Evolutionary conservation across 2,113 vertebrate species (phyloP).

Genomic region (Chunga burmeisteri): DNA sequence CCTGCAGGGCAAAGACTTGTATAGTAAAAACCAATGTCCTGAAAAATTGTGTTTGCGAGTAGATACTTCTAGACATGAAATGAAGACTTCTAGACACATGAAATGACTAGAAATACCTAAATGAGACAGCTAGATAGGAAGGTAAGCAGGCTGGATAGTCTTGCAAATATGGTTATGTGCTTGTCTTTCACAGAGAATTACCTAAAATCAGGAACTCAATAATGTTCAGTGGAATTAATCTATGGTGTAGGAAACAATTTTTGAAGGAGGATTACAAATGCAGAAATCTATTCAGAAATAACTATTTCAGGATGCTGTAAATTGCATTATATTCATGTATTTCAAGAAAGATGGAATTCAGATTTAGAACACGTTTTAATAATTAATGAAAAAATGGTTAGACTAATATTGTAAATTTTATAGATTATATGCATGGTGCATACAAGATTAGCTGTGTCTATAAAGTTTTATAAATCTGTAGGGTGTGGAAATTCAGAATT

Average conservation of each 20-base stretch:
- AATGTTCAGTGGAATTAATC: not conserved
- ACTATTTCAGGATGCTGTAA: not conserved
- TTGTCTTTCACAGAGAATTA: not conserved
- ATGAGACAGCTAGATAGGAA: not conserved
- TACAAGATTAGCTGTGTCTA: not conserved
- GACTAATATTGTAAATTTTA: not conserved
- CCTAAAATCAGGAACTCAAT: not conserved
- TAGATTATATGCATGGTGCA: not conserved
- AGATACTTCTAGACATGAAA: not conserved
- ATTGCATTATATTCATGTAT: not conserved
- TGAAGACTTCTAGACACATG: not conserved
- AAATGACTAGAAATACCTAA: not conserved
- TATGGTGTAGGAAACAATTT: not conserved
- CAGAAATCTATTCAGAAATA: not conserved
- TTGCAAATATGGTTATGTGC: not conserved
- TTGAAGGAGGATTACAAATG: not conserved
- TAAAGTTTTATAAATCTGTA: not conserved
- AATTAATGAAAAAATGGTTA: not conserved
- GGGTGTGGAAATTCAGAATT: not conserved
- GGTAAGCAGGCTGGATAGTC: not conserved
- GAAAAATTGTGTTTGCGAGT: not conserved
- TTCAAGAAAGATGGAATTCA: not conserved
- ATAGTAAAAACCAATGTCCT: not conserved
- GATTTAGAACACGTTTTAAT: not conserved
- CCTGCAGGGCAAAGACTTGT: not conserved